A percentile compares a stretch with the other conserved stretches of the same genome.
Conservation (phyloP, 2,888 invertebrate genomes). For the Dryobota labecula region DNA sequence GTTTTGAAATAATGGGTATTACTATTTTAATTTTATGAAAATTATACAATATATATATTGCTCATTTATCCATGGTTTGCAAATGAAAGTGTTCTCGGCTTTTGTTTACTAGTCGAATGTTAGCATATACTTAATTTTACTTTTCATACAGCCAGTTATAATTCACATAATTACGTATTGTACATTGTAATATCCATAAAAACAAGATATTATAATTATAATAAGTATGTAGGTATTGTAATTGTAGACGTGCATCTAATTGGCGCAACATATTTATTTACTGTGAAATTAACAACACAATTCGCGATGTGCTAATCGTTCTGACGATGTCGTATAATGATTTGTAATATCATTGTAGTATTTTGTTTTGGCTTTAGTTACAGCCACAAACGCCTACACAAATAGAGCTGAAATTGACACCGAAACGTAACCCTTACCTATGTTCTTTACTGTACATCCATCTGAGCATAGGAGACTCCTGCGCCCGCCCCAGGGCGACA, state of each 20-base stretch:
- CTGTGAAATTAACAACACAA: slow-evolving; percentile 15
- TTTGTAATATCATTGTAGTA: slow-evolving; percentile 24
- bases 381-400: slow-evolving; percentile 12
- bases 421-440: slow-evolving; percentile 20
- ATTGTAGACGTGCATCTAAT: slow-evolving; percentile 22
- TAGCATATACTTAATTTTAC: neutral
- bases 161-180: slow-evolving; percentile 8
- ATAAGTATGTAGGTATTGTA: slow-evolving; percentile 1
- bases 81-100: neutral
- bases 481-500: too few relatives aligned
- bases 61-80: neutral
- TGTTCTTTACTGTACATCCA: neutral
- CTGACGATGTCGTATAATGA: slow-evolving; percentile 27
- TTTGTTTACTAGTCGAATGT: neutral
- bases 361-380: slow-evolving; percentile 23
- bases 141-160: slow-evolving; percentile 2
- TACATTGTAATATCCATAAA: neutral
- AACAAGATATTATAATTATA: slow-evolving; percentile 15
- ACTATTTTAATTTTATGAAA: slow-evolving; percentile 3
- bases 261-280: slow-evolving; percentile 22
- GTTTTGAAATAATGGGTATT: neutral
- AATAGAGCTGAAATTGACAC: slow-evolving; percentile 7
- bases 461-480: too few relatives aligned
- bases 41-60: neutral
- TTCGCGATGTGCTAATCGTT: slow-evolving; percentile 29